Conservation (phyloP, 2,113 vertebrate species). For the Pangasianodon hypophthalmus region DNA sequence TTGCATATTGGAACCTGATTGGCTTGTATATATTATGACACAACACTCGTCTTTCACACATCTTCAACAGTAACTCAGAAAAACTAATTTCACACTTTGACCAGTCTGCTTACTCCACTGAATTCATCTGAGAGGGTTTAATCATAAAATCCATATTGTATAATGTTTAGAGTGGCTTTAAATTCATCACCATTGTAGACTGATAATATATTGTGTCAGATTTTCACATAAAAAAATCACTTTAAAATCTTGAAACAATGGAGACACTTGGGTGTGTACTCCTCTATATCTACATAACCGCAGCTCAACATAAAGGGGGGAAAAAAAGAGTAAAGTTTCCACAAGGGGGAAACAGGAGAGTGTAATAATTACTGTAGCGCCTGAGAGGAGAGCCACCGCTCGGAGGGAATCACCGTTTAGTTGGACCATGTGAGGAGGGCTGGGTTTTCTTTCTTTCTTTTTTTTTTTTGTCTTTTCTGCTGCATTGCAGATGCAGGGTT, state of each 20-base stretch:
- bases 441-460: constrained; percentile 34
- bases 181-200: background rate
- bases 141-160: background rate
- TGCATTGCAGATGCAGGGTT: constrained; percentile 80
- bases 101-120: background rate
- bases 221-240: background rate
- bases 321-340: background rate
- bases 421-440: constrained; percentile 59
- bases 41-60: background rate
- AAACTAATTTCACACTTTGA: background rate
- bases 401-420: constrained; percentile 63
- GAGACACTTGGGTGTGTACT: background rate
- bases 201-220: background rate
- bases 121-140: background rate
- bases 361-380: constrained; percentile 30
- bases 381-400: constrained; percentile 10
- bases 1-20: constrained; percentile 26
- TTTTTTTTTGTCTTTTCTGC: constrained; percentile 65
- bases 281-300: background rate
- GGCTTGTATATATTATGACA: constrained; percentile 1
- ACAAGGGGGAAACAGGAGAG: background rate
- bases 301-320: background rate
- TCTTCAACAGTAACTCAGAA: background rate
- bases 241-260: background rate
- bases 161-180: background rate